These are phyloP conservation scores for Liasis olivaceus DNA, from an alignment of 2,797 vertebrate genomes.

Conservation along the genomic window DNA sequence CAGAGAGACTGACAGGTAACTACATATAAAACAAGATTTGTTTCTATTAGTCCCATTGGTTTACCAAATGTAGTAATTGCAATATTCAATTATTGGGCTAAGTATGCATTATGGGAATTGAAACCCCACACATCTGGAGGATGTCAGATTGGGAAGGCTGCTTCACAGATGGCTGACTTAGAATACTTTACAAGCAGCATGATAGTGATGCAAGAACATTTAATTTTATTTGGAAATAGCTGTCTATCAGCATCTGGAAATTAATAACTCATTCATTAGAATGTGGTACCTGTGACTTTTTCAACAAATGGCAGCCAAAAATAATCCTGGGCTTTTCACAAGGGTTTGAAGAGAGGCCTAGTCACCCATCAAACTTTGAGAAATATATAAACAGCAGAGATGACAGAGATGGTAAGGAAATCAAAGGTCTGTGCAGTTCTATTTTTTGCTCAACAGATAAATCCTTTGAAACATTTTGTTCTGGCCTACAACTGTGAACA, in stretches of 20 bases:
- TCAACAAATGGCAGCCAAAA: not conserved
- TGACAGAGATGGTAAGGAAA: not conserved
- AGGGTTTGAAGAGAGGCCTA: not conserved
- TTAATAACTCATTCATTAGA: not conserved
- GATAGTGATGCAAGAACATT: not conserved
- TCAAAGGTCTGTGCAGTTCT: constrained; percentile 18
- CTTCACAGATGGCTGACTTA: not conserved
- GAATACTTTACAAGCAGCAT: not conserved
- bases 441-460: constrained; percentile 12
- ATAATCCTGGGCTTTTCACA: not conserved
- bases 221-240: not conserved
- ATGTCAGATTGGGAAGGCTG: not conserved
- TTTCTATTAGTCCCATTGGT: not conserved
- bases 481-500: not conserved
- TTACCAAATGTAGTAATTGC: not conserved
- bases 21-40: not conserved
- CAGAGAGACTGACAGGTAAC: not conserved
- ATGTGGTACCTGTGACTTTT: not conserved
- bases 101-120: not conserved
- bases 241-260: not conserved
- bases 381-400: not conserved
- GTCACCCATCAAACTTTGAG: not conserved
- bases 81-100: not conserved
- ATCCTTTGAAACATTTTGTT: not conserved
- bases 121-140: not conserved